phyloP scores from a whole-genome alignment of 2,113 vertebrate genomes.

The Leuciscus idus region DNA sequence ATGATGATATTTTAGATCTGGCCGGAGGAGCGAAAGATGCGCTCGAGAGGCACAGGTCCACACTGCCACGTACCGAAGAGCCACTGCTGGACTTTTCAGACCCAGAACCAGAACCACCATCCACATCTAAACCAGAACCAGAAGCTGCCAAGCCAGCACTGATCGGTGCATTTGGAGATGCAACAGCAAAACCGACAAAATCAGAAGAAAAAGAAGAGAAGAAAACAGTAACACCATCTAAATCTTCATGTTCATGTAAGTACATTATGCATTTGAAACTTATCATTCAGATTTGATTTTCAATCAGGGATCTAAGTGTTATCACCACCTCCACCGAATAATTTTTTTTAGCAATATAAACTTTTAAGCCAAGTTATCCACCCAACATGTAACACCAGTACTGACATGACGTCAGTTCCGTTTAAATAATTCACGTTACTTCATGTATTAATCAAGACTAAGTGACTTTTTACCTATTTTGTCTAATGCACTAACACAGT shows the following conservation, averaged over 20 bases:
- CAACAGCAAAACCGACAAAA: conserved; percentile 15
- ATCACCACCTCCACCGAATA: not conserved
- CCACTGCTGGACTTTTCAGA: not conserved
- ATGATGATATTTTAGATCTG: conserved; percentile 58
- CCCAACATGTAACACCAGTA: not conserved
- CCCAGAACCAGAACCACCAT: not conserved
- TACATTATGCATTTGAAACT: not conserved
- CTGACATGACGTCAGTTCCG: conserved; percentile 25
- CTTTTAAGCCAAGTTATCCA: conserved; percentile 8
- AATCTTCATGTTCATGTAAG: conserved; percentile 14
- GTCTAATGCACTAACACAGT: not conserved
- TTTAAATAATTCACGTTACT: not conserved
- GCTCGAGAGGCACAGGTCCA: conserved; percentile 54
- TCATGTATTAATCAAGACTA: not conserved
- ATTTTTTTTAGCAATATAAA: not conserved
- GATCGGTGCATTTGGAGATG: not conserved
- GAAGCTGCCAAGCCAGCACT: conserved; percentile 12
- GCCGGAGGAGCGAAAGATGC: conserved; percentile 58
- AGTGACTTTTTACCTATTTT: not conserved
- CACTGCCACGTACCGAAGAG: conserved; percentile 37
- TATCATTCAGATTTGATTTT: not conserved
- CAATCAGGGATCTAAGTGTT: not conserved
- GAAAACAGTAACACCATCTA: not conserved
- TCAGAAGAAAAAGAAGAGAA: conserved; percentile 39
- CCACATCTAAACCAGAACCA: conserved; percentile 21